phyloP scores from a whole-genome alignment of 2,113 vertebrate genomes.

The Megaleporinus macrocephalus region DNA sequence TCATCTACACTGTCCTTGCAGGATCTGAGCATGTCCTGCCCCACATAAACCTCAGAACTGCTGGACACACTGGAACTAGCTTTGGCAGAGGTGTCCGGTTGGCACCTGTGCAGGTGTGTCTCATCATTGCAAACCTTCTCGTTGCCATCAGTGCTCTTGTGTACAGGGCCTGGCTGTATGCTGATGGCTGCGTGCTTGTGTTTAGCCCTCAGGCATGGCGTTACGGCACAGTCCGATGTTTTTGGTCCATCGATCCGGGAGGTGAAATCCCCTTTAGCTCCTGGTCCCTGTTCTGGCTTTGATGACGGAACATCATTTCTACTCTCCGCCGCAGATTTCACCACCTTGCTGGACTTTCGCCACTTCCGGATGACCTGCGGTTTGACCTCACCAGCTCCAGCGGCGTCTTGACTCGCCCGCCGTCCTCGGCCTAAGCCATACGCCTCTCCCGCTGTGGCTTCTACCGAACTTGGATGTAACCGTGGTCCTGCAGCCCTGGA shows the following conservation, averaged over 20 bases:
- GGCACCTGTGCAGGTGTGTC: neutral
- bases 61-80: neutral
- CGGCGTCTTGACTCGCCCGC: slow-evolving; percentile 47
- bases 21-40: neutral
- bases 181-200: neutral
- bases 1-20: neutral
- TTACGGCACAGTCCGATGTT: slow-evolving; percentile 24
- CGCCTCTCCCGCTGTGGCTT: slow-evolving; percentile 59
- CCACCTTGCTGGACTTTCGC: slow-evolving; percentile 70
- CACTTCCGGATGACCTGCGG: slow-evolving; percentile 71
- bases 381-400: slow-evolving; percentile 55
- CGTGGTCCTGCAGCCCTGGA: slow-evolving; percentile 25
- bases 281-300: slow-evolving; percentile 61
- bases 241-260: neutral
- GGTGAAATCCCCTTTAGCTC: slow-evolving; percentile 50
- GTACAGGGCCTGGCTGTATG: neutral
- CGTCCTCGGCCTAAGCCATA: slow-evolving; percentile 42
- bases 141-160: neutral
- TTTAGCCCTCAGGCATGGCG: slow-evolving; percentile 41
- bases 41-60: neutral
- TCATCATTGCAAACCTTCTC: slow-evolving; percentile 3
- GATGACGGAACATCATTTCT: slow-evolving; percentile 40
- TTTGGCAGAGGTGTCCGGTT: slow-evolving; percentile 13
- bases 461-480: slow-evolving; percentile 64
- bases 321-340: slow-evolving; percentile 45